Percentiles rank a stretch among this genome's conserved stretches.
Evolutionary conservation across 2,797 vertebrate genomes (phyloP).

Genomic region (Rhynchonycteris naso): DNA sequence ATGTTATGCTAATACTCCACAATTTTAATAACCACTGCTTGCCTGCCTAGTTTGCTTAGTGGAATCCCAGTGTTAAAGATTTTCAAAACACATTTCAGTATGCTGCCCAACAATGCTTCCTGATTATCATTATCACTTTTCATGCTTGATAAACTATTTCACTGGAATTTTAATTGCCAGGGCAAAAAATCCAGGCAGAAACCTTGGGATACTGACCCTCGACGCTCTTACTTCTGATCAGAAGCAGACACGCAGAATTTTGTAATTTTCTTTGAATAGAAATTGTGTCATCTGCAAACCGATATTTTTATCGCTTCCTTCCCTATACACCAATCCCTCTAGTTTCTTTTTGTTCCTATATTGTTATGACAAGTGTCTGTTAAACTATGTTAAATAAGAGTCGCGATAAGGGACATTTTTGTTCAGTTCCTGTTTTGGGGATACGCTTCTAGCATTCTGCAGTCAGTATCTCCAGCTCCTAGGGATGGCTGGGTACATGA

Average conservation of each 20-base stretch:
- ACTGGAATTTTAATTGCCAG: not conserved
- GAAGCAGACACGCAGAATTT: constrained; percentile 5
- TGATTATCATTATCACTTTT: not conserved
- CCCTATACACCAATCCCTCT: constrained; percentile 69
- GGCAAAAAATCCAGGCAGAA: not conserved
- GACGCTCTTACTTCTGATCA: constrained; percentile 27
- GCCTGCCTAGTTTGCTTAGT: not conserved
- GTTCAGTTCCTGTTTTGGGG: constrained; percentile 74
- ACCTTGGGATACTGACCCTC: not conserved
- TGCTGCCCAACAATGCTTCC: not conserved
- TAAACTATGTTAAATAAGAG: constrained; percentile 70
- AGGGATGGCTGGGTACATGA: not conserved
- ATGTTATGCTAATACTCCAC: not conserved
- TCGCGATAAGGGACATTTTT: constrained; percentile 61
- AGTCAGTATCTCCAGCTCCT: not conserved
- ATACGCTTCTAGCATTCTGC: not conserved
- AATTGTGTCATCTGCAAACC: constrained; percentile 75
- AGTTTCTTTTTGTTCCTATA: constrained; percentile 77
- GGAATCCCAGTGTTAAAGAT: not conserved
- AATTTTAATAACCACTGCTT: not conserved
- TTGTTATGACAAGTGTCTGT: constrained; percentile 76
- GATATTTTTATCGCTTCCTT: constrained; percentile 80
- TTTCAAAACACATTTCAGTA: not conserved
- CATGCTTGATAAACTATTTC: not conserved
- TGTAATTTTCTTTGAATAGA: constrained; percentile 76